phyloP scores from a whole-genome alignment of 2,797 vertebrate genomes.

The Falco cherrug region DNA sequence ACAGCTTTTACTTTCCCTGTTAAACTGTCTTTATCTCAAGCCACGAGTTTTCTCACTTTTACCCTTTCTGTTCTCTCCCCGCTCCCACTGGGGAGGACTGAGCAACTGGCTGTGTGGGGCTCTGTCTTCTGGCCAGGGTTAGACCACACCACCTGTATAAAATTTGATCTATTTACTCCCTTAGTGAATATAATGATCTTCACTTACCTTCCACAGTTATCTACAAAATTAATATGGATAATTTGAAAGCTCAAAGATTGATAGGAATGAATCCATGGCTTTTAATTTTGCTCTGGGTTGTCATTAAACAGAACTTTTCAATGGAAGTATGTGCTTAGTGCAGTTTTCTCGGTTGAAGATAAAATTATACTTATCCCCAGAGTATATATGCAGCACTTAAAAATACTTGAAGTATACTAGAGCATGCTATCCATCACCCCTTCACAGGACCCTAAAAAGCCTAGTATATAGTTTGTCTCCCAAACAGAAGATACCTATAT shows the following conservation, averaged over 20 bases:
- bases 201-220: not conserved
- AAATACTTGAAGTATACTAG: not conserved
- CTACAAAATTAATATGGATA: not conserved
- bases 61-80: not conserved
- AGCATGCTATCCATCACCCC: not conserved
- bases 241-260: not conserved
- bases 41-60: not conserved
- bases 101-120: not conserved
- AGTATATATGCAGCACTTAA: not conserved
- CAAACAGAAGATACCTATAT: not conserved
- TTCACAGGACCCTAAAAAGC: not conserved
- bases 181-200: not conserved
- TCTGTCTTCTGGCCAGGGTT: not conserved
- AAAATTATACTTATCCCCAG: not conserved
- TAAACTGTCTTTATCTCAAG: not conserved
- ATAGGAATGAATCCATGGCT: not conserved
- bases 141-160: not conserved
- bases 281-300: not conserved
- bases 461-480: not conserved
- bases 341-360: not conserved
- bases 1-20: accelerated
- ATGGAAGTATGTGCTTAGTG: not conserved
- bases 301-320: not conserved
- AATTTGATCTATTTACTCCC: not conserved
- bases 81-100: accelerated